Conservation (phyloP, 2,888 invertebrate species). For the Trachelus stipa region DNA sequence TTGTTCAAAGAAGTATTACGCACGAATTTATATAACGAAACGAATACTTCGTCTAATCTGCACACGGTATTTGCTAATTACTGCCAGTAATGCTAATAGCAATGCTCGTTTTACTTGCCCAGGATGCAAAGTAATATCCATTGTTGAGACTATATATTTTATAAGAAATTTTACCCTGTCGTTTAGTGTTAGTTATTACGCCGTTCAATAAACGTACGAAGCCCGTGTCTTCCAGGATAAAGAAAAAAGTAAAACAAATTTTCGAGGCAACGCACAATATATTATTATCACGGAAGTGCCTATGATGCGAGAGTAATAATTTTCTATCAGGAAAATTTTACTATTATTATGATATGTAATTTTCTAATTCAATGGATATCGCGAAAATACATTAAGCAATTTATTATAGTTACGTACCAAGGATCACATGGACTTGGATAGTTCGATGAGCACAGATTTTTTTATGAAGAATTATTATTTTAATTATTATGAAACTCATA, state of each 20-base stretch:
- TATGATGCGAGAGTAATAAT: slow-evolving; percentile 1
- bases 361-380: not conserved
- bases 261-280: slow-evolving; percentile 17
- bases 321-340: not conserved
- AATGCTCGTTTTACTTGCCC: not conserved
- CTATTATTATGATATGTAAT: not conserved
- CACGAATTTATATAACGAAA: not conserved
- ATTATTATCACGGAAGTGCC: slow-evolving; percentile 19
- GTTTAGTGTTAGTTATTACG: slow-evolving; percentile 19
- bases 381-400: not conserved
- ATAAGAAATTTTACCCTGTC: slow-evolving; percentile 21
- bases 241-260: not conserved
- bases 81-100: not conserved
- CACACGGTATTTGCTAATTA: not conserved
- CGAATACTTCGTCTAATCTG: not conserved
- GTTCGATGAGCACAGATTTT: not conserved
- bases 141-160: slow-evolving; percentile 22
- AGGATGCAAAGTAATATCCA: not conserved
- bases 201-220: slow-evolving; percentile 12
- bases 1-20: not conserved
- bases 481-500: not conserved
- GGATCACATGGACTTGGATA: not conserved
- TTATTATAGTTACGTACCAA: not conserved
- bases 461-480: not conserved
- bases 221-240: slow-evolving; percentile 20